Evolutionary conservation across 2,888 invertebrate species (phyloP).

Genomic region (Patella pellucida): DNA sequence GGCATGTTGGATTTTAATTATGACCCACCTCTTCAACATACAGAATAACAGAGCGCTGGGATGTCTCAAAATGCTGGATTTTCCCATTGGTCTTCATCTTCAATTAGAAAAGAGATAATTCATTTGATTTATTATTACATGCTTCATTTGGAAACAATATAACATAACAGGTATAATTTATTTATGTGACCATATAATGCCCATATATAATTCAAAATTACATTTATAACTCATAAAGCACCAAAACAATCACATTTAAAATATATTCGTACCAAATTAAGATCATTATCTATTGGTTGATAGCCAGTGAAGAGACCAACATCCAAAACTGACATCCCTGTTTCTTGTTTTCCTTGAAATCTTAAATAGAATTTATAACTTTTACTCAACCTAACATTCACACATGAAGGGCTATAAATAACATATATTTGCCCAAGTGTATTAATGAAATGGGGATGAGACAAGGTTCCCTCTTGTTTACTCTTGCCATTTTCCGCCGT

Average conservation of each 20-base stretch:
- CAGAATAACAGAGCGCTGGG: conserved; percentile 48
- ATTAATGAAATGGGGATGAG: too few relatives aligned
- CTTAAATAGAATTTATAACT: conserved; percentile 24
- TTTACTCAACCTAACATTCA: too few relatives aligned
- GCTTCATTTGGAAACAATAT: too few relatives aligned
- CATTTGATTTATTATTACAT: too few relatives aligned
- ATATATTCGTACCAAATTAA: conserved; percentile 39
- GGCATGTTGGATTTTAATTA: too few relatives aligned
- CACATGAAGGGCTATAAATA: too few relatives aligned
- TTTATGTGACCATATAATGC: conserved; percentile 14
- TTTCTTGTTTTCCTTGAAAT: conserved; percentile 38
- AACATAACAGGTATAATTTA: too few relatives aligned
- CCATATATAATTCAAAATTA: background rate
- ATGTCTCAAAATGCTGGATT: conserved; percentile 46
- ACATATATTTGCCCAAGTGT: too few relatives aligned
- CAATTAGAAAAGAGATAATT: background rate
- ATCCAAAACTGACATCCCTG: conserved; percentile 55
- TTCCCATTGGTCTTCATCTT: conserved; percentile 39
- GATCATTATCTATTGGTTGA: conserved; percentile 42
- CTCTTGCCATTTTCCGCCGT: too few relatives aligned
- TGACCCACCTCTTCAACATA: conserved; percentile 47
- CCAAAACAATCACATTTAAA: too few relatives aligned
- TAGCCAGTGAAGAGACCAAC: conserved; percentile 55
- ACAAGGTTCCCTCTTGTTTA: too few relatives aligned
- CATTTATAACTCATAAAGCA: too few relatives aligned